Conservation (phyloP, 2,113 vertebrate genomes). For the Alosa alosa region DNA sequence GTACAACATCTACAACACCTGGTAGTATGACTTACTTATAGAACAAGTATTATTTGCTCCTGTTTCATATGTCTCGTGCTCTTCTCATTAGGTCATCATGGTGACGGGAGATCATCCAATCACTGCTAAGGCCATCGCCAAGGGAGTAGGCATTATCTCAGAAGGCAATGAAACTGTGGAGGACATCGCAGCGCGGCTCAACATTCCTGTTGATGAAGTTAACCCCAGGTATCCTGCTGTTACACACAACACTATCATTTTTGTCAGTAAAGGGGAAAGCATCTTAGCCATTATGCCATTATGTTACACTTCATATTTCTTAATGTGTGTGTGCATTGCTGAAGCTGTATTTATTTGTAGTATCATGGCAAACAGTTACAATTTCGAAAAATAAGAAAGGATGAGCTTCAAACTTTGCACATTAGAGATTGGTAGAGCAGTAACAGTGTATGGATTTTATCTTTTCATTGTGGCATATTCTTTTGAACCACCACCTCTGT, state of each 20-base stretch:
- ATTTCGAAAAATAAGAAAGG: no score
- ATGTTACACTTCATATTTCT: neutral
- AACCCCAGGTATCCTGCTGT: slow-evolving; percentile 44
- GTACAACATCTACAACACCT: no score
- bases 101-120: slow-evolving; percentile 53
- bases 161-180: slow-evolving; percentile 52
- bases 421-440: no score
- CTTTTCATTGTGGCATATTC: no score
- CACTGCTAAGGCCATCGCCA: slow-evolving; percentile 52
- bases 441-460: no score
- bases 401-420: no score
- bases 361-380: no score
- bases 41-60: neutral
- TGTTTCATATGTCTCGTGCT: neutral
- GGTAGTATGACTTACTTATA: no score
- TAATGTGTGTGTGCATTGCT: neutral
- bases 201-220: slow-evolving; percentile 50
- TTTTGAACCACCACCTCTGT: no score
- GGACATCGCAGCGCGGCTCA: slow-evolving; percentile 51
- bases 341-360: no score
- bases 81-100: slow-evolving; percentile 45
- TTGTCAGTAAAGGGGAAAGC: neutral
- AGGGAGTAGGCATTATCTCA: slow-evolving; percentile 52
- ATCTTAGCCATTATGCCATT: neutral
- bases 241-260: neutral